phyloP scores from a whole-genome alignment of 2,888 invertebrate species.

The Platycheirus albimanus region DNA sequence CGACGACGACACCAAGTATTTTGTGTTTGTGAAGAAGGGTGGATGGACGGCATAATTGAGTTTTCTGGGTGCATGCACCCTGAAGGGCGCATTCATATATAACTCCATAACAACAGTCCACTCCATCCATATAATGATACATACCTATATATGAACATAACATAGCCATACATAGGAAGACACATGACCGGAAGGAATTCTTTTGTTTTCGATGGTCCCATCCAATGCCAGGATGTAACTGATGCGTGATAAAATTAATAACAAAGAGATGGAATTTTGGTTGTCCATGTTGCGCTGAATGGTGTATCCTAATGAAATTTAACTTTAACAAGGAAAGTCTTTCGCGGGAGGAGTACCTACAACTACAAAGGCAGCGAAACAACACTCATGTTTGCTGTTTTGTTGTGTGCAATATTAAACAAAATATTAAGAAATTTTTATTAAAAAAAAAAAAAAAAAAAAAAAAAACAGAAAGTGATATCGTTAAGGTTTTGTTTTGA shows the following conservation, averaged over 20 bases:
- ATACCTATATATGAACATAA: background rate
- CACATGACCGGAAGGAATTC: conserved; percentile 63
- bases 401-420: no score
- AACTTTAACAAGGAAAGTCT: conserved; percentile 23
- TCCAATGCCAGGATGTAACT: conserved; percentile 66
- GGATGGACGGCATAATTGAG: conserved; percentile 64
- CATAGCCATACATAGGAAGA: background rate
- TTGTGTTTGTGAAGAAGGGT: conserved; percentile 52
- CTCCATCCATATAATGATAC: no score
- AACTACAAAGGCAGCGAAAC: background rate
- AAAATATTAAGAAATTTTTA: no score
- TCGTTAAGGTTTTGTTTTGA: no score
- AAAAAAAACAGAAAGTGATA: no score
- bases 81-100: conserved; percentile 42
- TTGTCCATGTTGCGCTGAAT: conserved; percentile 60
- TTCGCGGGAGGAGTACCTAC: conserved; percentile 7
- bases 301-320: conserved; percentile 36
- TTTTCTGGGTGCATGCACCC: conserved; percentile 68
- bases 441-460: no score
- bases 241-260: conserved; percentile 73
- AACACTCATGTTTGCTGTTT: no score
- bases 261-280: conserved; percentile 53
- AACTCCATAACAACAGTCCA: background rate
- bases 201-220: conserved; percentile 65
- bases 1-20: conserved; percentile 42